Evolutionary conservation across 2,888 invertebrate genomes (phyloP).

Genomic region (Cephus nigrinus): DNA sequence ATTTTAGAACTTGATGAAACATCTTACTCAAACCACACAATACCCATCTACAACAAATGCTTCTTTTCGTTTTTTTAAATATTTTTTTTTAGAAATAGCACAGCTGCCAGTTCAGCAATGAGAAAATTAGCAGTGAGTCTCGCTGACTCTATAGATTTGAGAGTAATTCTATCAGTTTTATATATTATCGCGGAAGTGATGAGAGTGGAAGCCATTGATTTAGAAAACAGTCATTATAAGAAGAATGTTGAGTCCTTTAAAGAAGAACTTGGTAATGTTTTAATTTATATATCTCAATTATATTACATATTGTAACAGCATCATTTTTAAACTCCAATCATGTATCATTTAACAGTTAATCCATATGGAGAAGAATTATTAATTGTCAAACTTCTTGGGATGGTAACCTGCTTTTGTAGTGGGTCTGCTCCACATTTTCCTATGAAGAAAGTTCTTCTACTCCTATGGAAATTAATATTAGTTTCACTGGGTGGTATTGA

Average conservation of each 20-base stretch:
- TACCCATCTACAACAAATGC: not conserved
- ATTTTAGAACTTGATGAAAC: slow-evolving; percentile 35
- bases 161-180: slow-evolving; percentile 91
- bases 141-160: slow-evolving; percentile 91
- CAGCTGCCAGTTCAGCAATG: slow-evolving; percentile 78
- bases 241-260: slow-evolving; percentile 72
- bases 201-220: slow-evolving; percentile 73
- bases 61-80: slow-evolving; percentile 21
- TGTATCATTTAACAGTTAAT: slow-evolving; percentile 58
- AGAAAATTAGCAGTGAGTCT: slow-evolving; percentile 83
- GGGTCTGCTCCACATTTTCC: slow-evolving; percentile 97
- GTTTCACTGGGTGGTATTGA: slow-evolving; percentile 93
- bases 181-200: slow-evolving; percentile 97
- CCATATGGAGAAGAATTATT: slow-evolving; percentile 83
- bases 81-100: slow-evolving; percentile 69
- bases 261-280: slow-evolving; percentile 70
- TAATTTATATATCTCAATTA: slow-evolving; percentile 18
- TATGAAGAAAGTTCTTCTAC: slow-evolving; percentile 95
- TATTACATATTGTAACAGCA: not conserved
- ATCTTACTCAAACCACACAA: not conserved
- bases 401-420: slow-evolving; percentile 97
- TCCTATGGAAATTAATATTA: slow-evolving; percentile 95
- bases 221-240: slow-evolving; percentile 66
- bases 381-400: slow-evolving; percentile 89
- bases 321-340: not conserved